Conservation (phyloP, 1,140 invertebrate species). For the Drosophila elegans region DNA sequence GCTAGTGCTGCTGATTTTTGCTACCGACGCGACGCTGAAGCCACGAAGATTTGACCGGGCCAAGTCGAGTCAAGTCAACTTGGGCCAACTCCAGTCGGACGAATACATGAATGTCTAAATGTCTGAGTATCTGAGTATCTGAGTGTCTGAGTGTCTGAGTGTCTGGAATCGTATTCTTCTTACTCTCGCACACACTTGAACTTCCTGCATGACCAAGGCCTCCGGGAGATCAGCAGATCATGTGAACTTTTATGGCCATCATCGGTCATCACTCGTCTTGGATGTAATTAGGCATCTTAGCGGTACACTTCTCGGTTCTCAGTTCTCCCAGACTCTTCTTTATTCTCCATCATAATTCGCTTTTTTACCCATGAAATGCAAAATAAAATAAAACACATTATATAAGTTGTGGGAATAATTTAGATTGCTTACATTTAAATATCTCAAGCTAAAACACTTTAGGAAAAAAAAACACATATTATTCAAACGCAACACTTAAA, state of each 20-base stretch:
- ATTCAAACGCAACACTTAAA: no score
- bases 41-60: slow-evolving; percentile 31
- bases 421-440: no score
- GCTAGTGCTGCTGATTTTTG: slow-evolving; percentile 25
- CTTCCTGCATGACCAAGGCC: slow-evolving; percentile 71
- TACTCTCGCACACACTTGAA: slow-evolving; percentile 64
- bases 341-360: not conserved
- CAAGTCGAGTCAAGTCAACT: slow-evolving; percentile 13
- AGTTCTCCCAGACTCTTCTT: not conserved
- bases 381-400: slow-evolving; percentile 1
- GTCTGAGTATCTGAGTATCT: slow-evolving; percentile 2
- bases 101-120: slow-evolving; percentile 15
- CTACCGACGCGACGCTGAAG: slow-evolving; percentile 15
- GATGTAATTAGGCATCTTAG: slow-evolving; percentile 76
- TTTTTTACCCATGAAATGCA: slow-evolving; percentile 4
- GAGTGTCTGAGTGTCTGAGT: slow-evolving; percentile 3
- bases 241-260: slow-evolving; percentile 57
- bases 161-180: slow-evolving; percentile 5
- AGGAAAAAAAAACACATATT: no score
- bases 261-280: slow-evolving; percentile 63
- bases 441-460: no score
- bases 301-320: slow-evolving; percentile 59
- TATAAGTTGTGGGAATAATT: not conserved
- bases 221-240: slow-evolving; percentile 32
- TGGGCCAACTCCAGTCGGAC: not conserved